phyloP scores from a whole-genome alignment of 2,888 invertebrate species.

The Spilosoma lubricipeda region DNA sequence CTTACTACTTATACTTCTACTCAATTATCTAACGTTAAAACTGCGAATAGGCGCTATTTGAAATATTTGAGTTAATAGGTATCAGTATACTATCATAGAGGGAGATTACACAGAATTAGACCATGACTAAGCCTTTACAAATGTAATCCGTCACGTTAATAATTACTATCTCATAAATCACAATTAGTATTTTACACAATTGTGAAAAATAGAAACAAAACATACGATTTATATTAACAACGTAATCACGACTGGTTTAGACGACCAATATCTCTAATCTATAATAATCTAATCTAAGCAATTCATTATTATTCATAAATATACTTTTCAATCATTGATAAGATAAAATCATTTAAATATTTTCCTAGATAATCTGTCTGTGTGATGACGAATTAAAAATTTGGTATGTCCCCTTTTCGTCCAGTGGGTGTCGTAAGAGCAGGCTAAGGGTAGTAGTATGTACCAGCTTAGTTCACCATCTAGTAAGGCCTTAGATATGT shows the following conservation, averaged over 20 bases:
- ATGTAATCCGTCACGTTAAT: conserved; percentile 10
- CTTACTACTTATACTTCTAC: background rate
- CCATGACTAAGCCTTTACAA: background rate
- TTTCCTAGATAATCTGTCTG: background rate
- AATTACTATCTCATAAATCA: conserved; percentile 7
- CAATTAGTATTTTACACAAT: conserved; percentile 3
- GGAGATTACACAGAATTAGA: background rate
- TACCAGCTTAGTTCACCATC: no score
- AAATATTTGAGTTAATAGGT: background rate
- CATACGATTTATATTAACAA: background rate
- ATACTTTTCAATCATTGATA: background rate
- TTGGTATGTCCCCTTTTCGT: no score
- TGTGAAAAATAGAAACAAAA: background rate
- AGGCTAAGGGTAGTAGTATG: no score
- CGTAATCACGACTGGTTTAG: background rate
- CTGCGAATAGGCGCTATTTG: background rate
- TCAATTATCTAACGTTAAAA: background rate
- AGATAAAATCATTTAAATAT: background rate
- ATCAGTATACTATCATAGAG: background rate
- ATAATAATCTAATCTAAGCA: background rate
- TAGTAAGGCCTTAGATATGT: no score
- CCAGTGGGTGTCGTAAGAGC: no score
- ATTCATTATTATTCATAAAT: background rate
- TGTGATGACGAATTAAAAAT: no score
- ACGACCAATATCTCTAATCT: background rate